Percentiles rank a stretch among this genome's conserved stretches.
Evolutionary conservation across 2,888 invertebrate species (phyloP).

Genomic region (Macrosoma leucophasiata): DNA sequence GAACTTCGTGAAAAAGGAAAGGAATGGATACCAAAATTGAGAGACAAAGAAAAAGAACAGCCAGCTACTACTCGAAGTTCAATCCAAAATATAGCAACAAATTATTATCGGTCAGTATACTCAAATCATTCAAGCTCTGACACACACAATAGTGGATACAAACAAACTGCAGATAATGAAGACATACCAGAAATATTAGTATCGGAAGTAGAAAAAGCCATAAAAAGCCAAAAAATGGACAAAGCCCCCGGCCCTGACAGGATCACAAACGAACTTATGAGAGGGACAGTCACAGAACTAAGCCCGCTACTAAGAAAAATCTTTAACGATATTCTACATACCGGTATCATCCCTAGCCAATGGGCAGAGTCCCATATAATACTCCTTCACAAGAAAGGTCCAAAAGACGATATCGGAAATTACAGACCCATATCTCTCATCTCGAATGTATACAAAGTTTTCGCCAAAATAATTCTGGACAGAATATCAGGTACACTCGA

Average conservation of each 20-base stretch:
- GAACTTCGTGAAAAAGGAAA: constrained; percentile 19
- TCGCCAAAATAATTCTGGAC: constrained; percentile 11
- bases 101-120: constrained; percentile 12
- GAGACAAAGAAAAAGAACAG: constrained; percentile 7
- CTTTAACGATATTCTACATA: constrained; percentile 21
- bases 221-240: constrained; percentile 18
- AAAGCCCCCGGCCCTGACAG: constrained; percentile 25
- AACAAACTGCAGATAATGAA: constrained; percentile 1
- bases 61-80: constrained; percentile 7
- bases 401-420: constrained; percentile 15
- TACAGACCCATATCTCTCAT: constrained; percentile 23
- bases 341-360: constrained; percentile 13
- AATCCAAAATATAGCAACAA: constrained; percentile 17
- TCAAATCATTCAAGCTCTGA: constrained; percentile 2
- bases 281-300: constrained; percentile 17
- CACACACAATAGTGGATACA: not conserved
- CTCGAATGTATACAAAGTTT: constrained; percentile 21
- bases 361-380: constrained; percentile 21
- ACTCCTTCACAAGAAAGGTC: constrained; percentile 22
- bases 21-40: constrained; percentile 22
- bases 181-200: constrained; percentile 10
- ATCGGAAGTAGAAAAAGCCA: constrained; percentile 21
- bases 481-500: constrained; percentile 4
- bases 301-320: constrained; percentile 19
- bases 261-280: constrained; percentile 24